Conservation (phyloP, 2,797 vertebrate genomes). For the Semaprochilodus insignis region DNA sequence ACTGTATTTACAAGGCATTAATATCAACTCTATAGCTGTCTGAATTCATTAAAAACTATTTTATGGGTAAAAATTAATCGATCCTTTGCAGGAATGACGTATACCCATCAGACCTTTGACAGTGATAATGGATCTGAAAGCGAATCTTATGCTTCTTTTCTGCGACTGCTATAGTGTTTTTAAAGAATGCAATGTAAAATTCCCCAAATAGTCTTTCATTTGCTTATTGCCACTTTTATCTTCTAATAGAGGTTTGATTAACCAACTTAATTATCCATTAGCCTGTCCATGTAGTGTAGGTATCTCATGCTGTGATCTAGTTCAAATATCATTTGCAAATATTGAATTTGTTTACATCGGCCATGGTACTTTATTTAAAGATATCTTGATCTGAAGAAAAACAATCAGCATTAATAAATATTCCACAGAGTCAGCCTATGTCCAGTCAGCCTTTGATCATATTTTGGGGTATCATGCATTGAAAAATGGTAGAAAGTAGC, state of each 20-base stretch:
- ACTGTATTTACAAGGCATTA: constrained; percentile 24
- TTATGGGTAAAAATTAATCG: constrained; percentile 8
- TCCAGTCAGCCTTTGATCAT: background rate
- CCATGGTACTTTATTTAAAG: background rate
- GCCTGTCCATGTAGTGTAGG: background rate
- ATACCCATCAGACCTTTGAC: background rate
- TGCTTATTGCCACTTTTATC: background rate
- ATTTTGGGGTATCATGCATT: background rate
- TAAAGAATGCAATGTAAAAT: background rate
- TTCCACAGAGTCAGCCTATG: background rate
- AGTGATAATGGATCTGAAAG: background rate
- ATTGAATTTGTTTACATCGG: constrained; percentile 9
- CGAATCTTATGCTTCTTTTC: background rate
- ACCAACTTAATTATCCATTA: background rate
- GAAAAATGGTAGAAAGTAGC: background rate
- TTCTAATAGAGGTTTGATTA: background rate
- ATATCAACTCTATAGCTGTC: background rate
- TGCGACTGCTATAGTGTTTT: background rate
- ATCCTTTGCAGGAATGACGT: background rate
- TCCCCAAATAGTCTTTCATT: background rate
- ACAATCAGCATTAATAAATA: background rate
- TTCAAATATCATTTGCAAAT: background rate
- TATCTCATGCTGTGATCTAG: background rate
- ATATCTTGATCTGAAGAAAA: background rate
- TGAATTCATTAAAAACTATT: constrained; percentile 30